Conservation (phyloP, 2,888 invertebrate species). For the Caenorhabditis sp. region DNA sequence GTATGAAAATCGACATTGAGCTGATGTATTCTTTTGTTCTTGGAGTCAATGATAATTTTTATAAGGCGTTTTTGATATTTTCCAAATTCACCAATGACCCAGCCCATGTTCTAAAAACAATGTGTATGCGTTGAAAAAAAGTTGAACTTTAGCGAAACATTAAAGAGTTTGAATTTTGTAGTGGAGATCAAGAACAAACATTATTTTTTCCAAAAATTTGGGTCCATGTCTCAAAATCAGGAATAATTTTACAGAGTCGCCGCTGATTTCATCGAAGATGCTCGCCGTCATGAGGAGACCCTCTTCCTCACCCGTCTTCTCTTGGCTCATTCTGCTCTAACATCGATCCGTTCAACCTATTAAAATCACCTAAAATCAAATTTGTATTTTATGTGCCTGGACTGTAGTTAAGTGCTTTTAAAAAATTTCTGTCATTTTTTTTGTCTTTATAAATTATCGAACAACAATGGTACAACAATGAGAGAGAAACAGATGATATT, state of each 20-base stretch:
- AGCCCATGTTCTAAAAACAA: too few relatives aligned
- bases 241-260: conserved; percentile 42
- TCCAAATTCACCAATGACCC: too few relatives aligned
- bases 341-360: conserved; percentile 49
- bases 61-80: too few relatives aligned
- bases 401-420: background rate
- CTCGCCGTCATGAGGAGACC: conserved; percentile 51
- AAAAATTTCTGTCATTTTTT: conserved; percentile 1
- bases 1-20: too few relatives aligned
- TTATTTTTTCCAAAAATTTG: too few relatives aligned
- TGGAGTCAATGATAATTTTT: too few relatives aligned
- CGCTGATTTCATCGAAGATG: conserved; percentile 42
- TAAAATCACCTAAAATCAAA: conserved; percentile 5
- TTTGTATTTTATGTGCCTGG: background rate
- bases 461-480: too few relatives aligned
- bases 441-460: background rate
- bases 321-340: conserved; percentile 46
- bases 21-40: too few relatives aligned
- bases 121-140: too few relatives aligned
- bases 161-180: background rate
- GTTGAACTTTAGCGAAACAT: too few relatives aligned
- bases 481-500: too few relatives aligned
- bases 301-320: conserved; percentile 44
- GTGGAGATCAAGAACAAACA: too few relatives aligned
- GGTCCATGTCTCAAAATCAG: background rate